Evolutionary conservation across 2,888 invertebrate species (phyloP), one percentile per base, ranked within the genome.

Genomic region (Hydroisotoma schaefferi): DNA sequence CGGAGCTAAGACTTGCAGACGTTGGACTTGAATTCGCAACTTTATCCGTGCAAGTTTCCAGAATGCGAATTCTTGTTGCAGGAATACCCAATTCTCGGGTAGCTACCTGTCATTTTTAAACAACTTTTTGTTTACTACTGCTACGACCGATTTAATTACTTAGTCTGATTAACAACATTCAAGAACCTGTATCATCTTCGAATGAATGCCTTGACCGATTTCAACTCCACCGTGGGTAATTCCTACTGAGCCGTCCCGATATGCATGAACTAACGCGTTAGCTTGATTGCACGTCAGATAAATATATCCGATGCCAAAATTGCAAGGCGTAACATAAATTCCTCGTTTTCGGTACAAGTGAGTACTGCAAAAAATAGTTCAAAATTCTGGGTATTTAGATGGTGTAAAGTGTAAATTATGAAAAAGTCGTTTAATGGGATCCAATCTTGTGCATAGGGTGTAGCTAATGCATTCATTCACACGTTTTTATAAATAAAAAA

Each of bases 191-290:
- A 78, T 75, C 74, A 80, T 78, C 73, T 81, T 81, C 8, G 79
- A 80, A 70, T 80, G 78, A 10, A 81, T 74, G 22, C 81, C 81
- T 69, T 81, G 81, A 2, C 81, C 81, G 77, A 81, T 79, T 69
- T 81, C 81, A 57, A 78, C 76, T 20, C 80, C 81, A 33, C 78
- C 78, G 68, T 80, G 80, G 3, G 76, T 73, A 6, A 81, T 57
- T 12, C 79, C 71, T 8, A 81, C 80, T 4, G 80, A 77, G 2
- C 80, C 81, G 73, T 81, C 81, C 5, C 72, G 73, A 73, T 80
- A 78, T 43, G 78, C 71, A 61, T 79, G 75, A 1, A 81, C 76
- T 44, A 81, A 69, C 0, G 80, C 80, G 20, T 77, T 78, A 2
- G 77, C 80, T 70, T 77, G 77, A 37, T 73, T 69, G 22, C 75